These are phyloP conservation scores for Aromia moschata DNA, from an alignment of 2,888 invertebrate genomes.

Conservation along the genomic window DNA sequence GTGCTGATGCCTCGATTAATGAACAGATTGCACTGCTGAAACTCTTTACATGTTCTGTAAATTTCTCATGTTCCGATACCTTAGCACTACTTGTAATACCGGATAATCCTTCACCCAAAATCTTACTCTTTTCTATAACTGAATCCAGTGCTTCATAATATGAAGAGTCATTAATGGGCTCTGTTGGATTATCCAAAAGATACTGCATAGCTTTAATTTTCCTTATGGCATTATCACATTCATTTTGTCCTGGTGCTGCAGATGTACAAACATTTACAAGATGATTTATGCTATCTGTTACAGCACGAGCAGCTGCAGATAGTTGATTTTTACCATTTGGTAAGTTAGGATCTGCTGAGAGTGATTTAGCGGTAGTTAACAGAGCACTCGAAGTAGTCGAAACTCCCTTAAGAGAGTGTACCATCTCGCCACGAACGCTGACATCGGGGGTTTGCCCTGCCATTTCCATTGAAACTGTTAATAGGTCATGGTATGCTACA, in stretches of 20 bases:
- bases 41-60: conserved; percentile 82
- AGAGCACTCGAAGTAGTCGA: conserved; percentile 88
- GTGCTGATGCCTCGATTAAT: conserved; percentile 91
- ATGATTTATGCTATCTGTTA: conserved; percentile 92
- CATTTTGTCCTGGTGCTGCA: conserved; percentile 92
- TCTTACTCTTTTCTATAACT: conserved; percentile 88
- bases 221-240: conserved; percentile 94
- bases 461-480: conserved; percentile 85
- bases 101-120: conserved; percentile 87
- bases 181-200: conserved; percentile 83
- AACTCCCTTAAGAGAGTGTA: conserved; percentile 86
- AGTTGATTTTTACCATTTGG: conserved; percentile 92
- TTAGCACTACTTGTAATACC: conserved; percentile 94
- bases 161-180: conserved; percentile 86
- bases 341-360: conserved; percentile 88
- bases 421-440: conserved; percentile 76
- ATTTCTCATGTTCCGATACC: conserved; percentile 83
- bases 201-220: conserved; percentile 88
- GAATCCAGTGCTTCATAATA: conserved; percentile 95
- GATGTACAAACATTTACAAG: conserved; percentile 88
- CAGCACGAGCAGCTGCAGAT: conserved; percentile 86
- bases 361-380: conserved; percentile 86
- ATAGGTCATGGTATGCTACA: conserved; percentile 78
- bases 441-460: conserved; percentile 82
- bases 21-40: conserved; percentile 91